A percentile compares a stretch with the other conserved stretches of the same genome.
Conservation (phyloP, 1,140 invertebrate genomes). For the Telenomus remus region DNA sequence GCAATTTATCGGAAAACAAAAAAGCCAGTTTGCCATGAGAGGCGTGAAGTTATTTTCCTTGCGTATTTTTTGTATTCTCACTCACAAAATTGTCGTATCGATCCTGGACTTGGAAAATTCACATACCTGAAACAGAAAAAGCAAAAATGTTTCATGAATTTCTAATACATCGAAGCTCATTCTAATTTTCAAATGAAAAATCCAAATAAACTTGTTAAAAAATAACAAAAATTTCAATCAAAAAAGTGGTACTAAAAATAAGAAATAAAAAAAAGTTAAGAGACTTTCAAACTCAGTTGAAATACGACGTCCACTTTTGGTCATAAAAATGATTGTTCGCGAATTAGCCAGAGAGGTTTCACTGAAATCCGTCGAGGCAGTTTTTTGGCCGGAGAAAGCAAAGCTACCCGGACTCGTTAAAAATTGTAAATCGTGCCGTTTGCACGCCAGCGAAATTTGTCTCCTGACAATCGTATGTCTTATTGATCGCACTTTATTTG, state of each 20-base stretch:
- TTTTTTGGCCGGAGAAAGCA: slow-evolving; percentile 2
- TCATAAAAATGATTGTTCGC: slow-evolving; percentile 11
- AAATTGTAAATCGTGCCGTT: slow-evolving; percentile 38
- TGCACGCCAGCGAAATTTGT: slow-evolving; percentile 23
- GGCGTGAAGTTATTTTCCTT: too few relatives aligned
- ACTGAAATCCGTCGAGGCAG: slow-evolving; percentile 9
- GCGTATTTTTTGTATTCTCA: too few relatives aligned
- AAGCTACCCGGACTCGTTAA: slow-evolving; percentile 27
- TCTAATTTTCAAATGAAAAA: too few relatives aligned
- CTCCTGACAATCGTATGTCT: slow-evolving; percentile 25
- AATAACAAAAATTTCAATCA: too few relatives aligned
- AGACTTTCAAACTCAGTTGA: neutral
- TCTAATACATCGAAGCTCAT: too few relatives aligned
- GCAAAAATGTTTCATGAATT: neutral
- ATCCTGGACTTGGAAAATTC: neutral
- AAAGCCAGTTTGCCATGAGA: too few relatives aligned
- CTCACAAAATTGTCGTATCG: too few relatives aligned
- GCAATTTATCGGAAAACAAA: slow-evolving; percentile 33
- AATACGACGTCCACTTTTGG: neutral
- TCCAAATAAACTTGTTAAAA: too few relatives aligned
- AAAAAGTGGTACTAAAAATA: neutral
- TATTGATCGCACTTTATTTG: slow-evolving; percentile 47
- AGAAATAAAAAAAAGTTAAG: neutral
- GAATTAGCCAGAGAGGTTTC: slow-evolving; percentile 2
- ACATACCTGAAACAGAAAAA: slow-evolving; percentile 3